These are phyloP conservation scores for Scomber colias DNA, from an alignment of 2,113 vertebrate species.

Conservation along the genomic window DNA sequence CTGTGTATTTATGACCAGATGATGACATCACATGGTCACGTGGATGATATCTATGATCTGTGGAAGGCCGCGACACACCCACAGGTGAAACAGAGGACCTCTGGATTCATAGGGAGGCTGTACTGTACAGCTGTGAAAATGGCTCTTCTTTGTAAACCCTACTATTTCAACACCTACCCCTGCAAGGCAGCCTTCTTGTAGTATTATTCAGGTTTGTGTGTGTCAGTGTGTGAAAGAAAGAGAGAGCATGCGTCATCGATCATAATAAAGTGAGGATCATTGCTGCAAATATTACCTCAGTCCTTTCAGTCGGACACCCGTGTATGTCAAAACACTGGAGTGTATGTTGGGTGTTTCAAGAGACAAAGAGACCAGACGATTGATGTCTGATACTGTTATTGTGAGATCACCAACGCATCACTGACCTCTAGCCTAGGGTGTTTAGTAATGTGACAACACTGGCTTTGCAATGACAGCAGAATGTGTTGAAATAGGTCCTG, in stretches of 20 bases:
- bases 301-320: constrained; percentile 49
- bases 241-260: not conserved
- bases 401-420: not conserved
- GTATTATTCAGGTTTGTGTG: constrained; percentile 43
- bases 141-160: constrained; percentile 88
- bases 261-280: constrained; percentile 1
- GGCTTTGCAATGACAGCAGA: constrained; percentile 20
- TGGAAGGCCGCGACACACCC: constrained; percentile 91
- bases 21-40: constrained; percentile 96
- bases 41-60: constrained; percentile 89
- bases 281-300: constrained; percentile 59
- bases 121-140: constrained; percentile 91
- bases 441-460: not conserved
- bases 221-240: not conserved
- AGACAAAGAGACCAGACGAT: not conserved
- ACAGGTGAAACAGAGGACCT: constrained; percentile 83
- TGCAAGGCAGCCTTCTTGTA: constrained; percentile 93
- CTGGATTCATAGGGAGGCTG: constrained; percentile 85
- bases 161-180: constrained; percentile 86
- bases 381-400: constrained; percentile 11
- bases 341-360: not conserved
- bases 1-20: constrained; percentile 94
- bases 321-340: constrained; percentile 15
- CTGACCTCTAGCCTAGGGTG: not conserved
- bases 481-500: constrained; percentile 26